A percentile compares a stretch with the other conserved stretches of the same genome.
Conservation (phyloP, 2,113 vertebrate species). For the Platysternon megacephalum region DNA sequence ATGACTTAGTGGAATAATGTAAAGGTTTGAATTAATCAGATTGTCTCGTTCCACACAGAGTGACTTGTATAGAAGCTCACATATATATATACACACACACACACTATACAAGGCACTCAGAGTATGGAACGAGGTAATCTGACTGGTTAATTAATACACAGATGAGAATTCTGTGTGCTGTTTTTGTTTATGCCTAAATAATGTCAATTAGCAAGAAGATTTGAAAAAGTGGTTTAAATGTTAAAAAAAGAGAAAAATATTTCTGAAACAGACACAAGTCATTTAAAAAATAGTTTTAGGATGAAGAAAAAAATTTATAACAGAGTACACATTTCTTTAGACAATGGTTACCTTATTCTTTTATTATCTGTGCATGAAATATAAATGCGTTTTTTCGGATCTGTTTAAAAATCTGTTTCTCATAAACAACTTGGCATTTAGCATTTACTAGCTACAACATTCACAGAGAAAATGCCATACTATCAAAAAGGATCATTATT, state of each 20-base stretch:
- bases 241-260: not conserved
- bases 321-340: conserved; percentile 38
- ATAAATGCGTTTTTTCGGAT: conserved; percentile 55
- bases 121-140: not conserved
- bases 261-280: not conserved
- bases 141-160: not conserved
- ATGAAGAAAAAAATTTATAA: not conserved
- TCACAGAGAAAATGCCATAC: conserved; percentile 55
- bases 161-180: not conserved
- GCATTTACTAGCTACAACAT: conserved; percentile 59
- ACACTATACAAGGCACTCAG: not conserved
- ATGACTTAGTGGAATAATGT: not conserved
- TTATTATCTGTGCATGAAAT: conserved; percentile 62
- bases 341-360: conserved; percentile 56
- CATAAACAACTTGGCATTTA: conserved; percentile 66
- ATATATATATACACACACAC: not conserved
- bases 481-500: conserved; percentile 67
- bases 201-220: not conserved
- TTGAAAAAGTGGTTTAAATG: not conserved
- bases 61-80: not conserved
- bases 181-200: not conserved
- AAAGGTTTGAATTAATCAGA: not conserved
- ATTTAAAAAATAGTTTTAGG: not conserved
- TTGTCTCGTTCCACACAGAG: not conserved
- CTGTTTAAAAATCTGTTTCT: conserved; percentile 69